These are phyloP conservation scores for Podilymbus podiceps DNA, from an alignment of 2,113 vertebrate species.

Conservation along the genomic window DNA sequence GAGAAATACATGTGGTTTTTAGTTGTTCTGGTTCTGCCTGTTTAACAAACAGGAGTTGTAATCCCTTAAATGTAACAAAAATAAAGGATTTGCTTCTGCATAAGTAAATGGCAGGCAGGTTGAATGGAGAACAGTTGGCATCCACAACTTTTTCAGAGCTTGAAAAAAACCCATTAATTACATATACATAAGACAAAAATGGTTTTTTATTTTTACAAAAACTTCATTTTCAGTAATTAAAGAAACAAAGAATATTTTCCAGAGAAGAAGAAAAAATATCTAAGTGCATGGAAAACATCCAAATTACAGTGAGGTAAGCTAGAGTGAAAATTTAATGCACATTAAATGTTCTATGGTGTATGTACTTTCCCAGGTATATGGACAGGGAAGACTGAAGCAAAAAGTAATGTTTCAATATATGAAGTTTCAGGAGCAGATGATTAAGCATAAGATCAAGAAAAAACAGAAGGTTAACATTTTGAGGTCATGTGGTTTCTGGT, in stretches of 20 bases:
- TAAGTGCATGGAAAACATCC: not conserved
- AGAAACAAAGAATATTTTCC: not conserved
- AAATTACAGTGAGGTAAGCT: not conserved
- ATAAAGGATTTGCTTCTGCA: fast-evolving
- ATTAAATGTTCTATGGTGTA: not conserved
- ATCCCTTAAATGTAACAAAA: not conserved
- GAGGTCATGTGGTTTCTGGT: not conserved
- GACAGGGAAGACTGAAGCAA: not conserved
- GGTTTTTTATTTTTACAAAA: not conserved
- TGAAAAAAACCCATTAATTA: not conserved
- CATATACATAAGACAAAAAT: not conserved
- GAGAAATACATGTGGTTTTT: not conserved
- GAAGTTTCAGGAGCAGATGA: not conserved
- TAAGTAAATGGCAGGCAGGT: not conserved
- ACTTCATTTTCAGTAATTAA: not conserved
- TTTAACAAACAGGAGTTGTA: not conserved
- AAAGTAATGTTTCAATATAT: not conserved
- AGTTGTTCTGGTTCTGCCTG: not conserved
- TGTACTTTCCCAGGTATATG: not conserved
- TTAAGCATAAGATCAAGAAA: not conserved
- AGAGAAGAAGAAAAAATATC: not conserved
- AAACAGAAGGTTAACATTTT: not conserved
- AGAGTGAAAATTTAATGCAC: not conserved
- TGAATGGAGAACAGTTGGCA: not conserved
- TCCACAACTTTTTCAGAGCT: not conserved